These are phyloP conservation scores for Argyresthia albistria DNA, from an alignment of 2,888 invertebrate species.

Conservation along the genomic window DNA sequence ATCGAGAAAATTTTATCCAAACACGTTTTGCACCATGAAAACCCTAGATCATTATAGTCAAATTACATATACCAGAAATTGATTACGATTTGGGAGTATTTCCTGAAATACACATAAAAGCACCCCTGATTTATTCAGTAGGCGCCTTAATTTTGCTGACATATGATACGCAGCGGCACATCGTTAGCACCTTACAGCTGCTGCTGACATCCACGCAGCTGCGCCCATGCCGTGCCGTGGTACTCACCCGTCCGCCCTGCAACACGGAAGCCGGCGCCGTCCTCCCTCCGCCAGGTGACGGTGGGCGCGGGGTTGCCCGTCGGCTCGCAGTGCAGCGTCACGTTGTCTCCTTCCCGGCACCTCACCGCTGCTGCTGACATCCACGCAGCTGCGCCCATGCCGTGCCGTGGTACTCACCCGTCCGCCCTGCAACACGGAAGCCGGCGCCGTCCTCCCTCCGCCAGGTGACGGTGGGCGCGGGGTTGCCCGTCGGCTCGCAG, in stretches of 20 bases:
- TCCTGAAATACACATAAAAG: no score
- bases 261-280: conserved; percentile 36
- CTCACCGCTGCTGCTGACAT: conserved; percentile 75
- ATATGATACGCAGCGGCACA: conserved; percentile 74
- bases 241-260: neutral
- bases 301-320: conserved; percentile 83
- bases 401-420: neutral
- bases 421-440: neutral
- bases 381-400: no score
- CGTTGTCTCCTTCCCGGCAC: conserved; percentile 84
- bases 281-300: conserved; percentile 86
- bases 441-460: conserved; percentile 76
- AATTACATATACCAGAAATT: no score
- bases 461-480: conserved; percentile 84
- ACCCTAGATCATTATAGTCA: no score
- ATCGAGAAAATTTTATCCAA: no score
- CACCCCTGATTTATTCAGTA: no score
- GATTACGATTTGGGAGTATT: no score
- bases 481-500: conserved; percentile 85
- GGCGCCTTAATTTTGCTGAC: no score
- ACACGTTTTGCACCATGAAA: no score
- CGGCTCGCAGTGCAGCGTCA: conserved; percentile 84
- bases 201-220: conserved; percentile 39
- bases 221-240: no score
- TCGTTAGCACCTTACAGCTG: conserved; percentile 82